Evolutionary conservation across 1,140 invertebrate species (phyloP).

Genomic region (Aphaenogaster floridana): DNA sequence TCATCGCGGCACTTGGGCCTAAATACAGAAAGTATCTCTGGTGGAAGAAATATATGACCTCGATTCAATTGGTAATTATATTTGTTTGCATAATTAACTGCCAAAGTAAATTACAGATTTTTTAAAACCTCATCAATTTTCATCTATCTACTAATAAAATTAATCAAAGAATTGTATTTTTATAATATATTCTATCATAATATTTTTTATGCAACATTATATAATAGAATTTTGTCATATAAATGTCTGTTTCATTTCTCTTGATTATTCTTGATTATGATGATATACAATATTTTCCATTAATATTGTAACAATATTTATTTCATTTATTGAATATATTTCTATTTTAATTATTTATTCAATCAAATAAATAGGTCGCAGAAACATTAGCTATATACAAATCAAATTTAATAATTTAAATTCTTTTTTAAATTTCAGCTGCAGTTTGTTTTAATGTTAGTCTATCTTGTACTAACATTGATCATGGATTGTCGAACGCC

Average conservation of each 20-base stretch:
- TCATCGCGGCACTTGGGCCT: conserved; percentile 91
- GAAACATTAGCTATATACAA: conserved; percentile 4
- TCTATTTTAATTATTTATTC: background rate
- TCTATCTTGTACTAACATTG: conserved; percentile 86
- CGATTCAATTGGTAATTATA: conserved; percentile 90
- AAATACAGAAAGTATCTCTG: conserved; percentile 91
- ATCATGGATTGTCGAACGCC: conserved; percentile 88
- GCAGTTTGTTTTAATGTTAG: conserved; percentile 88
- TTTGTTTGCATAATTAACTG: background rate
- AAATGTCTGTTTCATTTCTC: background rate
- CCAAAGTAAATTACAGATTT: background rate
- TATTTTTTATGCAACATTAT: background rate
- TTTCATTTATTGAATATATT: background rate
- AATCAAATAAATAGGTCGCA: background rate
- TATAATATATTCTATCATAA: background rate
- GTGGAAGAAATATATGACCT: conserved; percentile 95
- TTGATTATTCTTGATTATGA: background rate
- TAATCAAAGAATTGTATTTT: background rate
- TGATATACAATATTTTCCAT: background rate
- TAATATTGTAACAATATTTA: background rate
- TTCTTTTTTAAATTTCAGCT: conserved; percentile 80
- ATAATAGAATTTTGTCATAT: background rate
- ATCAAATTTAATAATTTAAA: background rate
- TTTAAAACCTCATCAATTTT: background rate
- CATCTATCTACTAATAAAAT: background rate